A percentile compares a stretch with the other conserved stretches of the same genome.
Evolutionary conservation across 1,140 invertebrate species (phyloP).

Genomic region (Diabrotica undecimpunctata): DNA sequence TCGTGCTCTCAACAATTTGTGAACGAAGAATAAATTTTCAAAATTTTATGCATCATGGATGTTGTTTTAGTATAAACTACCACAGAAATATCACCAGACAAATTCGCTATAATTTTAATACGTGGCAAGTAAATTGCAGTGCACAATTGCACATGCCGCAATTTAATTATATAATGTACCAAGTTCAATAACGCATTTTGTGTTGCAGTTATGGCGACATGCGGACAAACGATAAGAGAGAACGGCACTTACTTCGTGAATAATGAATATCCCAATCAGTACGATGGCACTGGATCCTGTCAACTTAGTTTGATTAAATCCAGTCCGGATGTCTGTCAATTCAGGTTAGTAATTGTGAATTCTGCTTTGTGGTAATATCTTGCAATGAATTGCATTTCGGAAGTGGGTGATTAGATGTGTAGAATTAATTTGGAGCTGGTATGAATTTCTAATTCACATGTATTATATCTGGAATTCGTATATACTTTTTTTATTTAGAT

Average conservation of each 20-base stretch:
- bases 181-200: neutral
- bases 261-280: conserved; percentile 68
- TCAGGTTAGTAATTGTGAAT: conserved; percentile 54
- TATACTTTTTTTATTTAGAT: too few relatives aligned
- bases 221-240: conserved; percentile 68
- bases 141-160: too few relatives aligned
- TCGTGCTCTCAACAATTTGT: too few relatives aligned
- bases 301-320: conserved; percentile 76
- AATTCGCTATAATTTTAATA: too few relatives aligned
- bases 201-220: conserved; percentile 66
- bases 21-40: too few relatives aligned
- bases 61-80: too few relatives aligned
- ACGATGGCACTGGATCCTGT: conserved; percentile 74
- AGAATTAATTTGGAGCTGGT: neutral
- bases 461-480: neutral
- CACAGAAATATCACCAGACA: too few relatives aligned
- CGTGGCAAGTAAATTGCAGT: too few relatives aligned
- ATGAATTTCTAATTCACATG: neutral
- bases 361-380: neutral
- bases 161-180: too few relatives aligned
- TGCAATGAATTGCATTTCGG: neutral
- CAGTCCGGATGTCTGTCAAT: conserved; percentile 74
- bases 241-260: conserved; percentile 85
- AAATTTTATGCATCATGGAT: too few relatives aligned
- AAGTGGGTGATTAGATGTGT: neutral